Evolutionary conservation across 2,113 vertebrate genomes (phyloP), one percentile per base, ranked within the genome.

Genomic region (Ahaetulla prasina): DNA sequence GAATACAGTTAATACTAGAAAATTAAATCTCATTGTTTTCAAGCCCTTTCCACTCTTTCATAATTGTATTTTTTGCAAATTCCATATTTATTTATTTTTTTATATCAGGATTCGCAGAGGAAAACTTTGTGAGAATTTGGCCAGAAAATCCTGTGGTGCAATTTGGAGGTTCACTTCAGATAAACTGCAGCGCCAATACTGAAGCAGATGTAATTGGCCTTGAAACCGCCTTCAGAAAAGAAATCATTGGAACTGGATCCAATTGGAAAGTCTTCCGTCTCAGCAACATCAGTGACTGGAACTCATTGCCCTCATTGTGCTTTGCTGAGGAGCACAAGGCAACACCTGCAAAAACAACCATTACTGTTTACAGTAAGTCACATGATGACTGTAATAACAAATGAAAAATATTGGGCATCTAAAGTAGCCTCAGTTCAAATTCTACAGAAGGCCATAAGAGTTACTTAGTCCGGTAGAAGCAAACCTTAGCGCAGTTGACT

Each of bases 181-280:
- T 97, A 22, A 97, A 97, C 92, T 97, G 96, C 89, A 97, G 94
- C 39, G 90, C 88, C 39, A 95, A 50, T 89, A 97, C 95, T 87
- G 49, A 0, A 12, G 4, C 95, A 87, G 54, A 0, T 4, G 2
- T 0, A 0, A 8, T 68, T 20, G 92, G 93, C n/a, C 88, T 97
- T 63, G 96, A 97, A 88, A 96, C 95, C 0, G 0, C 0, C 0
- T 12, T 94, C 27, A 4, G 0, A 0, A 95, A 94, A 14, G 1
- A 0, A 0, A 0, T 1, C 0, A 18, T 25, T 4, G 2, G 0
- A 16, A 0, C 0, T 0, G 95, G 95, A 1, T 0, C 0, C 3
- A n/a, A 2, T 0, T 96, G 95, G 95, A 84, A 39, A 45, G 1
- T 52, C 6, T 96, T 92, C 45, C 3, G 68, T 4, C 84, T 97